Evolutionary conservation across 2,797 vertebrate genomes (phyloP), one percentile per base, ranked within the genome.

Genomic region (Pyrocephalus nanus): DNA sequence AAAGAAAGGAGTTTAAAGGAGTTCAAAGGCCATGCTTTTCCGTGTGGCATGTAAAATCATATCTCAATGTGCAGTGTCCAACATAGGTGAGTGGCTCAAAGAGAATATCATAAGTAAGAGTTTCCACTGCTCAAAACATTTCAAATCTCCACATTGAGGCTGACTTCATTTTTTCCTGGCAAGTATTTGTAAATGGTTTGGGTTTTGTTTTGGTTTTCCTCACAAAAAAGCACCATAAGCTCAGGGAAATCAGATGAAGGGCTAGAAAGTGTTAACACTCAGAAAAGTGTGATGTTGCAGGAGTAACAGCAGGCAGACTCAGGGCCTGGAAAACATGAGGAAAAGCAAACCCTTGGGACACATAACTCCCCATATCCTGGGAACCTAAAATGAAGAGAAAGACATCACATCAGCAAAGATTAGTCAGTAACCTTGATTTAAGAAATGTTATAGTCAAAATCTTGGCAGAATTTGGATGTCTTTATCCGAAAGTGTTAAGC

Each of bases 161-260:
- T 61, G 20, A 36, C 23, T 50, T 73, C 3, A 2, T 16, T 69
- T 72, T 91, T 91, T 70, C 17, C 15, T 45, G 57, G 14, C 2
- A 73, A 57, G 6, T 27, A n/a, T 29, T 32, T 0, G 0, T 62
- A 58, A 48, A 45, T 4, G 0, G 2, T 27, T 61, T 36, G 8
- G 2, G 8, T 5, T 79, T 66, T 30, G 6, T 1, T 15, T 60
- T 8, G 16, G 50, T 48, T 16, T 36, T 47, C 8, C 11, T 85
- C 50, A 30, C 15, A 50, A 40, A 65, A 88, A 25, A 27, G 3
- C 15, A 40, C 22, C 20, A 23, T 36, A 38, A 54, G 4, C 22
- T 86, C 4, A 1, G 16, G 7, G 40, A 80, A 50, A 66, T 48
- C n/a, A 64, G n/a, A 38, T 27, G 17, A 75, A 78, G 27, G 27